These are phyloP conservation scores for Meloidogyne chitwoodi DNA, from an alignment of 1,140 invertebrate genomes.

Conservation along the genomic window DNA sequence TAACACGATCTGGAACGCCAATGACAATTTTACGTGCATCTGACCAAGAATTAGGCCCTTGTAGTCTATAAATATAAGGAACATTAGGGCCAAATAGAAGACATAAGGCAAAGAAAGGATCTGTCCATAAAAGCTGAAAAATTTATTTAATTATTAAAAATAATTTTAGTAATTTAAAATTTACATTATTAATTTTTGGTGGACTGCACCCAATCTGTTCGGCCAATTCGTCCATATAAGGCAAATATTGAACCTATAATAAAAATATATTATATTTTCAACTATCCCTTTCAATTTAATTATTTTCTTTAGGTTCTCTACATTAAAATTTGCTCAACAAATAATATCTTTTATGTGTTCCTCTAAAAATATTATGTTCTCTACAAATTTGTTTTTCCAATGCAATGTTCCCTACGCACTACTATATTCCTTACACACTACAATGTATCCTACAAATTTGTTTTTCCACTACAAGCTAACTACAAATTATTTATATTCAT, in stretches of 20 bases:
- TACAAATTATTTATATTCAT: no score
- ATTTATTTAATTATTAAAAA: not conserved
- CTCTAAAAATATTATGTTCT: no score
- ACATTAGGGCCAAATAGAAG: slow-evolving; percentile 44
- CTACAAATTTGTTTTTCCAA: no score
- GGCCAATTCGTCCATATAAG: slow-evolving; percentile 64
- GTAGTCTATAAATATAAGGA: slow-evolving; percentile 42
- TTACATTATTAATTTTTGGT: slow-evolving; percentile 53
- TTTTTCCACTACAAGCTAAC: no score
- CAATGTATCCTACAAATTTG: no score
- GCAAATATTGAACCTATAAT: slow-evolving; percentile 60
- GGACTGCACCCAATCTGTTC: slow-evolving; percentile 61
- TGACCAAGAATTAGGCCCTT: slow-evolving; percentile 31
- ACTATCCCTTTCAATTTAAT: no score
- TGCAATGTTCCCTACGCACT: no score
- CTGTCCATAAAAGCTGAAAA: slow-evolving; percentile 1
- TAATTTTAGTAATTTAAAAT: not conserved
- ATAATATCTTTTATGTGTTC: no score
- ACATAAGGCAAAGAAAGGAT: slow-evolving; percentile 32
- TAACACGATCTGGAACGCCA: not conserved
- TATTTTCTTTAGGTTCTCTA: no score
- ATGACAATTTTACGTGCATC: slow-evolving; percentile 29
- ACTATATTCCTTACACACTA: no score
- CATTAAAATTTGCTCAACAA: no score
- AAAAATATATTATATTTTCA: no score